Base-by-base conservation (phyloP, 2,113 vertebrate genomes). In the Phalacrocorax aristotelis region DNA sequence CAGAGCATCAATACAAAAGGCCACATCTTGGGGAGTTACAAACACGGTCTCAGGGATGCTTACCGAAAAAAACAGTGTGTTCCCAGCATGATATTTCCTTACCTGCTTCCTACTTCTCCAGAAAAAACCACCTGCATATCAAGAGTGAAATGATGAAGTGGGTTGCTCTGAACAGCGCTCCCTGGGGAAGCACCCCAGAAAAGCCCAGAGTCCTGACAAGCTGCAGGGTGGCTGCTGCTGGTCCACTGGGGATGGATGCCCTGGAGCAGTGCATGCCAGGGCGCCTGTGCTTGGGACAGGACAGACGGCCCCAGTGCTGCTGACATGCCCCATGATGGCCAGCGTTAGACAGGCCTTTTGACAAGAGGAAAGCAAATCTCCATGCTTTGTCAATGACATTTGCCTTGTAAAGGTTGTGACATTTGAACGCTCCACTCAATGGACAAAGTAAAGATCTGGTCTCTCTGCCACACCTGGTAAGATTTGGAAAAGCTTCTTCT, bases 261-360 rank as follows among this genome's bases (percentile, higher is more conserved):
- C 69, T 5, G 2, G 42, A 49, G 64, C 81, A 87, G 36, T 0
- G 0, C 38, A 66, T 58, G 38, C 61, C 4, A 2, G 10, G 1
- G 1, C 2, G 4, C 12, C 69, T 0, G 0, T 7, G 60, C 2
- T 1, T 2, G 5, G 74, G 49, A 69, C 29, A 74, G 82, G 68
- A 25, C 30, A 83, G n/a, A 11, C 10, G 5, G 44, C 21, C 60
- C 61, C 14, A 8, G 48, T 8, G 25, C 72, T 83, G 62, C 32
- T 34, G 34, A 23, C 8, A 9, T 30, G 54, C 42, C 62, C 55
- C n/a, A 11, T 2, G 9, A 51, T 7, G 38, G 36, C 44, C 70
- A 46, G 74, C 1, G 9, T 23, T 87, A 87, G 61, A 60, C 26
- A 4, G 3, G 61, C 46, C 44, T 83, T 88, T 88, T 17, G 79